Percentiles rank a stretch among this genome's conserved stretches.
Evolutionary conservation across 1,140 invertebrate genomes (phyloP).

Genomic region (Lordiphosa clarofinis): DNA sequence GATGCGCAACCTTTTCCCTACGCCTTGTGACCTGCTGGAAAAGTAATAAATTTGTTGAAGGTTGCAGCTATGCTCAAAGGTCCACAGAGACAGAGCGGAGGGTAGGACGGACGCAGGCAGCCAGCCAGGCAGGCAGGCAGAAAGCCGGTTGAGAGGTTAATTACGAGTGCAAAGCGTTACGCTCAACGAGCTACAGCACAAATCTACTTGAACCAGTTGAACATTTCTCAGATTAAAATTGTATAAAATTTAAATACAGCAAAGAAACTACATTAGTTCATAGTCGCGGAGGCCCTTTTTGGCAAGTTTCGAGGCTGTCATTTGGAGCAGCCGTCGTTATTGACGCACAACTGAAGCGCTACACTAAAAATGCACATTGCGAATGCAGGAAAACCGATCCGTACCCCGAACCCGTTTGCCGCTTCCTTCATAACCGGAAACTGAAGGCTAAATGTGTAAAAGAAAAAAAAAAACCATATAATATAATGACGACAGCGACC

Average conservation of each 20-base stretch:
- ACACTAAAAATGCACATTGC: conserved; percentile 59
- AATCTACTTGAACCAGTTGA: conserved; percentile 39
- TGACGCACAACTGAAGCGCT: conserved; percentile 68
- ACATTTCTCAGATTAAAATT: conserved; percentile 18
- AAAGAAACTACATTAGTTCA: background rate
- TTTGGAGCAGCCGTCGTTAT: conserved; percentile 33
- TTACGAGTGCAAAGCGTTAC: conserved; percentile 74
- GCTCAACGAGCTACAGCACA: conserved; percentile 49
- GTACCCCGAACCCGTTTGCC: conserved; percentile 58
- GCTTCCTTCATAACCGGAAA: conserved; percentile 77
- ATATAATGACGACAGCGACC: conserved; percentile 33
- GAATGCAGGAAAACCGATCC: conserved; percentile 41
- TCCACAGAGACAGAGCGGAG: conserved; percentile 9
- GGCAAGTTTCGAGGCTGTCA: conserved; percentile 14
- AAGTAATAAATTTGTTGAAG: conserved; percentile 38
- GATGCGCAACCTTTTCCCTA: conserved; percentile 1
- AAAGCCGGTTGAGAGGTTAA: conserved; percentile 77
- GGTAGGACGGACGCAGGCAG: conserved; percentile 3
- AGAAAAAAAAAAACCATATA: conserved; percentile 47
- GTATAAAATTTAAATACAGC: conserved; percentile 1
- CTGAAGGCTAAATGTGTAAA: conserved; percentile 74
- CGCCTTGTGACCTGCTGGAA: conserved; percentile 1
- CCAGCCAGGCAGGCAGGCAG: conserved; percentile 45
- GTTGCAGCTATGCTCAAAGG: conserved; percentile 17
- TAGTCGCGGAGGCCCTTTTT: conserved; percentile 9